phyloP scores from a whole-genome alignment of 1,140 invertebrate species.

The Atta texana region DNA sequence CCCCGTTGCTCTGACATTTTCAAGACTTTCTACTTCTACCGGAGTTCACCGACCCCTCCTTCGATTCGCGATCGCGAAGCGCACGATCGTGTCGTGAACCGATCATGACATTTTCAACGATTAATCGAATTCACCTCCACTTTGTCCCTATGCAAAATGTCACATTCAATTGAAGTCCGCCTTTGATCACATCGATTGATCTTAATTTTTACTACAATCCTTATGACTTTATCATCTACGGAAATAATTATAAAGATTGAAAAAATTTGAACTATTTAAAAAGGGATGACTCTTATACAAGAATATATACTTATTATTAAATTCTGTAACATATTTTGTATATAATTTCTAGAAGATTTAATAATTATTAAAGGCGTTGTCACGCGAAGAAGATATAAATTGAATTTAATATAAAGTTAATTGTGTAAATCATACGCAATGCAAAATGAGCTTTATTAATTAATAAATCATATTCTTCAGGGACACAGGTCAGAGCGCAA shows the following conservation, averaged over 20 bases:
- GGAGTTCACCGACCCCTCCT: constrained; percentile 75
- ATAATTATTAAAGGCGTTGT: neutral
- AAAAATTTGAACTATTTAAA: neutral
- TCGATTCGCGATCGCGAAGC: constrained; percentile 65
- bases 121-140: constrained; percentile 41
- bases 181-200: neutral
- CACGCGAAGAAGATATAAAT: neutral
- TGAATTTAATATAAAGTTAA: neutral
- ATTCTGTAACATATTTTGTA: neutral
- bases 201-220: neutral
- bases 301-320: neutral
- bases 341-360: neutral
- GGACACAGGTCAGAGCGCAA: constrained; percentile 83
- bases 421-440: neutral
- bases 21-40: constrained; percentile 85
- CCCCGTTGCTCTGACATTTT: constrained; percentile 83
- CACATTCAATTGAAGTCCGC: constrained; percentile 12
- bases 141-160: constrained; percentile 37
- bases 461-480: constrained; percentile 65
- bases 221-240: neutral
- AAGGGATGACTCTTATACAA: neutral
- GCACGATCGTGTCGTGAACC: constrained; percentile 58
- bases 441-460: neutral
- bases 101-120: constrained; percentile 73
- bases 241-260: neutral